Base-by-base conservation (phyloP, 2,888 invertebrate species). In the Sphaeridia pumilis region DNA sequence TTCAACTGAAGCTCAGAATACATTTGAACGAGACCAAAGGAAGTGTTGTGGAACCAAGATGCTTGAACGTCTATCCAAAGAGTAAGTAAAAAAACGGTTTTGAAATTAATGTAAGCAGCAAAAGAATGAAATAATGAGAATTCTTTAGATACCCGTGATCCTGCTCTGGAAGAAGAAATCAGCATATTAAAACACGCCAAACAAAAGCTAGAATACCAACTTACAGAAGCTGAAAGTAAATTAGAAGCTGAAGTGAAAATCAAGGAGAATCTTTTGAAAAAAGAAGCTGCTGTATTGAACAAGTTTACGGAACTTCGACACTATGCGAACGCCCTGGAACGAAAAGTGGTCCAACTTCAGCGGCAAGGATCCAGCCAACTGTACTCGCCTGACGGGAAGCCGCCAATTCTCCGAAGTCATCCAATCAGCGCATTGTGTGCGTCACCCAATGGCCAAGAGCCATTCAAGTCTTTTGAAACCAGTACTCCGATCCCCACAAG, bases 1-100 rank as follows among this genome's bases (percentile, higher is more conserved):
- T 61, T 47, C 61, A 64, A 43, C 45, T 64, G 7, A 54, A 55
- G 25, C 57, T 62, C 5, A 43, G 64, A 2, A 55, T 64, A 12
- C 60, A 60, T 43, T 44, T 62, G 25, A 46, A 28, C 2, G 46
- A 46, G 14, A 52, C 46, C 2, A 25, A 21, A 41, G 51, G 51
- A 4, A 28, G 25, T 2, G n/a, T n/a, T n/a, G 31, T 31, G 2
- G 51, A 45, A 12, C 51, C 51, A 1, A 51, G 45, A 5, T 44
- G 34, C 14, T 22, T 22, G 20, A 38, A 27, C 2, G 17, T 3
- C 26, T 44, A 31, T 2, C 45, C 45, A 27, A 51, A 35, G 31
- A 50, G 50, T 49, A 24, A n/a, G n/a, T n/a, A n/a, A n/a, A n/a
- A n/a, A n/a, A n/a, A n/a, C n/a, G n/a, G n/a, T n/a, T n/a, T n/a